Conservation (phyloP, 2,888 invertebrate species). For the Drosophila nigritarsus region DNA sequence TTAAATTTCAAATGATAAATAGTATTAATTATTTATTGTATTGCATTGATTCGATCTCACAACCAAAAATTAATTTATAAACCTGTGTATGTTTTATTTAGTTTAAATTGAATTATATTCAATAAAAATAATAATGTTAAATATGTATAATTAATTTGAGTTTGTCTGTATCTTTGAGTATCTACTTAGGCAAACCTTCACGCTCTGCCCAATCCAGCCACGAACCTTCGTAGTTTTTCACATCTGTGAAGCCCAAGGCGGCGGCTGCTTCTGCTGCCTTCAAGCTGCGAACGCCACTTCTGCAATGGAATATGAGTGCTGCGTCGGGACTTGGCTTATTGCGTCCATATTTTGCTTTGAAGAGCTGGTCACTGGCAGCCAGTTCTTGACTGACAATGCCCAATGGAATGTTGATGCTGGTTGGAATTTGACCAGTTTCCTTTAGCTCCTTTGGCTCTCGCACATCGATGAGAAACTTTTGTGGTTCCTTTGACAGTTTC, state of each 20-base stretch:
- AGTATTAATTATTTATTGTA: constrained; percentile 4
- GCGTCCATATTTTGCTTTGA: constrained; percentile 86
- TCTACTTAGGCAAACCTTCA: constrained; percentile 77
- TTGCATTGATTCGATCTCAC: constrained; percentile 23
- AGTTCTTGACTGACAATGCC: constrained; percentile 74
- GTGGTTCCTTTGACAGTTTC: constrained; percentile 85
- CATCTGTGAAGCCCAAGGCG: constrained; percentile 75
- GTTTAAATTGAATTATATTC: constrained; percentile 20
- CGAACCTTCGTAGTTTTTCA: constrained; percentile 82
- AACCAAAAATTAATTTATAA: constrained; percentile 2
- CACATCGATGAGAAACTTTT: constrained; percentile 90
- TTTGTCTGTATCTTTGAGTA: constrained; percentile 2
- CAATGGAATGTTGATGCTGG: constrained; percentile 92
- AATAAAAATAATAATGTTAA: constrained; percentile 3
- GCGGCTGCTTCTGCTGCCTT: constrained; percentile 87
- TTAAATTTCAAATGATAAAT: neutral
- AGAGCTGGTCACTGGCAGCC: constrained; percentile 84
- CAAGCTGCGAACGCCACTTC: constrained; percentile 88
- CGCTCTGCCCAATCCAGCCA: constrained; percentile 84
- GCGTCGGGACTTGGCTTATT: constrained; percentile 87
- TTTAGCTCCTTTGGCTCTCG: constrained; percentile 90
- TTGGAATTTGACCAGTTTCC: constrained; percentile 90
- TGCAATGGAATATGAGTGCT: constrained; percentile 89
- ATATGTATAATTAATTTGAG: neutral
- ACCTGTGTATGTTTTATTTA: too few species aligned